Conservation (phyloP, 2,888 invertebrate species). For the Dastarcus helophoroides region DNA sequence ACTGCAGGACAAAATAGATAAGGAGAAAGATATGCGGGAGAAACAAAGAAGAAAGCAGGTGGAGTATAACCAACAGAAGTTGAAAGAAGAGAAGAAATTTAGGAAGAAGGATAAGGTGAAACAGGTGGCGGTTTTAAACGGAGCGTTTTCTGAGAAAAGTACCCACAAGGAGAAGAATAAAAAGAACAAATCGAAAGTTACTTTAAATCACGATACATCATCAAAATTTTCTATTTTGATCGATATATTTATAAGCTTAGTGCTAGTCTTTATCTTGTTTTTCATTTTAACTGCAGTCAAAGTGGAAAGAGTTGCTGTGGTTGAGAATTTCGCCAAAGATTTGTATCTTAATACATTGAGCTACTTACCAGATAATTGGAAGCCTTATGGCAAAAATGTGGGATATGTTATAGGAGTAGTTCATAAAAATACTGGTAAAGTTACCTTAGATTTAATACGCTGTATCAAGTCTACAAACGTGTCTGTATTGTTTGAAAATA, state of each 20-base stretch:
- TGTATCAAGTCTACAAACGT: no score
- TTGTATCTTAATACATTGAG: slow-evolving; percentile 16
- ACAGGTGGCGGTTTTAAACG: slow-evolving; percentile 22
- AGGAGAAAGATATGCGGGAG: slow-evolving; percentile 31
- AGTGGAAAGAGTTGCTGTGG: slow-evolving; percentile 13
- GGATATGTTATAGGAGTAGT: slow-evolving; percentile 14
- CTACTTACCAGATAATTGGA: slow-evolving; percentile 17
- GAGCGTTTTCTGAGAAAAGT: slow-evolving; percentile 15
- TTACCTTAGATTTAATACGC: slow-evolving; percentile 13
- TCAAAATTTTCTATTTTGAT: slow-evolving; percentile 12
- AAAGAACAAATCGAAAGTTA: slow-evolving; percentile 13
- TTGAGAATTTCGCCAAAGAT: slow-evolving; percentile 18
- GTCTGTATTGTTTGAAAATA: no score
- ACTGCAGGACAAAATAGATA: slow-evolving; percentile 37
- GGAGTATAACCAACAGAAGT: slow-evolving; percentile 22
- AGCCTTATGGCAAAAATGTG: slow-evolving; percentile 15
- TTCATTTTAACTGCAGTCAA: slow-evolving; percentile 24
- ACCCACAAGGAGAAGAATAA: slow-evolving; percentile 12
- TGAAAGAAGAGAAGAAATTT: slow-evolving; percentile 23
- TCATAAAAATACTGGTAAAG: slow-evolving; percentile 18
- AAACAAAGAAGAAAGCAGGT: slow-evolving; percentile 25
- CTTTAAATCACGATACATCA: slow-evolving; percentile 10
- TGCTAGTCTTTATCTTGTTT: slow-evolving; percentile 12
- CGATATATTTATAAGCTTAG: slow-evolving; percentile 10
- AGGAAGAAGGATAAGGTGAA: slow-evolving; percentile 23